phyloP scores from a whole-genome alignment of 1,140 invertebrate species.

The Lepidotrigona ventralis region DNA sequence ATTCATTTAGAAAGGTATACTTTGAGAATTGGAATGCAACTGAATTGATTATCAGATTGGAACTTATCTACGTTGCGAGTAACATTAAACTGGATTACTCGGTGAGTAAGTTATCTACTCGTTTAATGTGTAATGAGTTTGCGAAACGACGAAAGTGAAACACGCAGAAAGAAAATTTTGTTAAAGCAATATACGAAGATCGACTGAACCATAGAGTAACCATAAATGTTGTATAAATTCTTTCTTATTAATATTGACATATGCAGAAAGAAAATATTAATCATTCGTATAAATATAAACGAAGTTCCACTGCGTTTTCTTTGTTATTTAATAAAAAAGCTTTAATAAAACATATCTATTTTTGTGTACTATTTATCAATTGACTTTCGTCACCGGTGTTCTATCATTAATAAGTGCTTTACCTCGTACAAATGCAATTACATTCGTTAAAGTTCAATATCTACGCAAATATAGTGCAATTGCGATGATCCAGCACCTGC shows the following conservation, averaged over 20 bases:
- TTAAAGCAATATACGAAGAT: not conserved
- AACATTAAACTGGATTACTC: not conserved
- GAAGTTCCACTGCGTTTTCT: too few relatives aligned
- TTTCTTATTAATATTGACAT: too few relatives aligned
- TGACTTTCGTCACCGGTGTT: not conserved
- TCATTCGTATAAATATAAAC: too few relatives aligned
- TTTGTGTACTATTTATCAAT: too few relatives aligned
- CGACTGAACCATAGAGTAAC: too few relatives aligned
- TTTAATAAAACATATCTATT: too few relatives aligned
- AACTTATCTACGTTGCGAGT: not conserved
- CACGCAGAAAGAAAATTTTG: not conserved
- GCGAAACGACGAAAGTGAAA: not conserved
- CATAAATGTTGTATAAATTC: too few relatives aligned
- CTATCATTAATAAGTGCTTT: not conserved
- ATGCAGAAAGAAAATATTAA: too few relatives aligned
- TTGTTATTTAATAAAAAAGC: too few relatives aligned
- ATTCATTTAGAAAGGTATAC: not conserved
- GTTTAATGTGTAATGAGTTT: not conserved
- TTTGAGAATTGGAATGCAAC: not conserved
- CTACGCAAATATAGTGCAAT: slow-evolving; percentile 39
- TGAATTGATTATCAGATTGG: not conserved
- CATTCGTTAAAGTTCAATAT: slow-evolving; percentile 31
- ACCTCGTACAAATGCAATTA: slow-evolving; percentile 17
- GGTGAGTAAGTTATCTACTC: not conserved
- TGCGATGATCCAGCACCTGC: not conserved